These are phyloP conservation scores for Myiopsitta monachus DNA, from an alignment of 2,113 vertebrate species.

Conservation along the genomic window DNA sequence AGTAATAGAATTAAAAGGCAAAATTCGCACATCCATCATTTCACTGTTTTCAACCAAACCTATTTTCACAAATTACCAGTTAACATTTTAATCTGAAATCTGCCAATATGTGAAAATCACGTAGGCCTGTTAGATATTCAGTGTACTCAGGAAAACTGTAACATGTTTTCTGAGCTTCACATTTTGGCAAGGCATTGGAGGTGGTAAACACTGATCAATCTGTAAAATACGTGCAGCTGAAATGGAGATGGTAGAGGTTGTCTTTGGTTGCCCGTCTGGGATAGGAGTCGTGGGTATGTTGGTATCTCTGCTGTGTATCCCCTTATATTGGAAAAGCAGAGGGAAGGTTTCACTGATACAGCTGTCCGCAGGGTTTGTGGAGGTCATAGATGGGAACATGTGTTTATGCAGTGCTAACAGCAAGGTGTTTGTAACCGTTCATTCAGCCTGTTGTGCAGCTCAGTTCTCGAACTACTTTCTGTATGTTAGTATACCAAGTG, in stretches of 20 bases:
- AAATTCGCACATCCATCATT: neutral
- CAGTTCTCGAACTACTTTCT: neutral
- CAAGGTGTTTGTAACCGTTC: neutral
- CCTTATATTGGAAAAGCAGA: fast-evolving
- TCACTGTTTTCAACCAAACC: neutral
- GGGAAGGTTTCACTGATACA: neutral
- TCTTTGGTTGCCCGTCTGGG: neutral
- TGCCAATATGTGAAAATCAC: neutral
- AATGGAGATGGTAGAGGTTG: neutral
- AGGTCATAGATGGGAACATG: neutral
- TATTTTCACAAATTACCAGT: neutral
- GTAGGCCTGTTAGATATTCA: neutral
- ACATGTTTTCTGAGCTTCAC: neutral
- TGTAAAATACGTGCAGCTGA: neutral
- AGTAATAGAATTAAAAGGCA: neutral
- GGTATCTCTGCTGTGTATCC: neutral
- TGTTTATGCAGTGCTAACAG: neutral
- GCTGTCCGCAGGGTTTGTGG: neutral
- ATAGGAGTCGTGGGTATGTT: fast-evolving
- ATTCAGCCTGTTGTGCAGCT: neutral
- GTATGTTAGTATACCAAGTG: neutral
- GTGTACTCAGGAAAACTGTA: neutral
- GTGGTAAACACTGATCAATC: neutral
- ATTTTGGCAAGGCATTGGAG: neutral
- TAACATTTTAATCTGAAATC: neutral